Base-by-base conservation (phyloP, 2,113 vertebrate genomes). In the Gulo gulo region DNA sequence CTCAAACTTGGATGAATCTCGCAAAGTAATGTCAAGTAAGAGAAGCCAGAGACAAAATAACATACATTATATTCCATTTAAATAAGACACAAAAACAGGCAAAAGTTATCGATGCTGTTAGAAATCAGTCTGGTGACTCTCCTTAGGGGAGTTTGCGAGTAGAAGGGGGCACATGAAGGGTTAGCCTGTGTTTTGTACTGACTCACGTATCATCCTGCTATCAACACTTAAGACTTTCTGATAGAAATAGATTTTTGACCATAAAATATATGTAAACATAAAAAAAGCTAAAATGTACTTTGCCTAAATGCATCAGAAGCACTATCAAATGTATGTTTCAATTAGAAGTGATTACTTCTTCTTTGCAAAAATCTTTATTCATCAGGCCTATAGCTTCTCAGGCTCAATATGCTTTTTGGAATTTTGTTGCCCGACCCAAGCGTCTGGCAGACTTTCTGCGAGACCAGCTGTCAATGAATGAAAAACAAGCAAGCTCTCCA, bases 391-490 rank as follows among this genome's bases (percentile, higher is more conserved):
- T 36, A 12, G 83, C 88, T 94, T 97, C 65, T 39, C 74, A 61
- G 34, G n/a, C 61, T 67, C 55, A 91, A 10, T 34, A 23, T 80
- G 5, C 57, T 91, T 97, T 95, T 42, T 59, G 88, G 63, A 92
- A 91, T 90, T 90, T 96, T 61, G 39, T 97, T 90, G 76, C 76
- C 92, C 63, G 91, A 87, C 23, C 78, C 61, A 96, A 85, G 47
- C 0, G 4, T 82, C 96, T 97, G 52, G 96, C 90, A 92, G 42
- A 8, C 67, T 42, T 79, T 97, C 96, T 90, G 86, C 67, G 36
- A 74, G n/a, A 47, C 93, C 96, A 98, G 96, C 95, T 98, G 97
- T 96, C 88, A 86, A 18, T 67, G 91, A 93, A 95, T 88, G 93
- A 96, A 97, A 97, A 97, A 90, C 90, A 97, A 96, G 63, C 85